Base-by-base conservation (phyloP, 2,113 vertebrate species). In the Ahaetulla prasina region DNA sequence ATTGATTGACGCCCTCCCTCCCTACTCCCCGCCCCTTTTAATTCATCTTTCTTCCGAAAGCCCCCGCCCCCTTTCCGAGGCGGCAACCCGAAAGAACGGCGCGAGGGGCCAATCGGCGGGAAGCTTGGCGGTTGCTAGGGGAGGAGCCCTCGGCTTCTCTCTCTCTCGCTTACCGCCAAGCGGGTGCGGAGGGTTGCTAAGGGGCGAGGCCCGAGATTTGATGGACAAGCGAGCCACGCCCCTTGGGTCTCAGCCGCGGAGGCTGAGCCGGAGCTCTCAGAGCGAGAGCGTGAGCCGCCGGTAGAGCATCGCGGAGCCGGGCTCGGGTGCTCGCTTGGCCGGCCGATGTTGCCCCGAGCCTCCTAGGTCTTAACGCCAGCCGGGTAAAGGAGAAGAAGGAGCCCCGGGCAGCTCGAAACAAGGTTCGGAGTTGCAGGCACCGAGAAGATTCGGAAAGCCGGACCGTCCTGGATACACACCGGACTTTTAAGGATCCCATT, bases 11-110 rank as follows among this genome's bases (percentile, higher is more conserved):
- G n/a, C n/a, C n/a, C n/a, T n/a, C n/a, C n/a, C n/a, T n/a, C n/a
- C n/a, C n/a, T n/a, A n/a, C n/a, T n/a, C 45, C 9, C 96, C 96
- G 92, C 97, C 97, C 93, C 89, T 91, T 96, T 92, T 95, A 93
- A 98, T 98, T 98, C 97, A 97, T 97, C 95, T 97, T 97, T 97
- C 96, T 90, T 90, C 3, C 14, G 30, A 80, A 57, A 94, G 10
- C 89, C 3, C 25, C 23, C 3, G 0, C 55, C 2, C 25, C 9
- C 25, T 27, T 2, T 87, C 4, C 5, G 35, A 18, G 86, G 35
- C 2, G 0, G 18, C 43, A 49, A n/a, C 60, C 92, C 87, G 74
- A 47, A 47, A 88, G 25, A 0, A 4, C 54, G 39, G 27, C 45
- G 35, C 0, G 87, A n/a, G n/a, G 3, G 49, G 53, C 97, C 95